Conservation (phyloP, 1,140 invertebrate species). For the Drosophila funebris region DNA sequence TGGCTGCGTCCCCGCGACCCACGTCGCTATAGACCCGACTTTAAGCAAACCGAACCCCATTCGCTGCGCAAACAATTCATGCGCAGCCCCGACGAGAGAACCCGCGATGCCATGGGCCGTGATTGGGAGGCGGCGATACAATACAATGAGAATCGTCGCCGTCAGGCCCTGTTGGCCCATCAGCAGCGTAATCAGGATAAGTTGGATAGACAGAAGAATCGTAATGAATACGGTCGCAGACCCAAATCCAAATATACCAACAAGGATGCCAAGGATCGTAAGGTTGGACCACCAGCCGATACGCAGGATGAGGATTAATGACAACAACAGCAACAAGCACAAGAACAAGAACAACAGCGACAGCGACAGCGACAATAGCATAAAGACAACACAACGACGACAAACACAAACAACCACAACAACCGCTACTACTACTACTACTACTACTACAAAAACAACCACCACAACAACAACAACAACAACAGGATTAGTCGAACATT, state of each 20-base stretch:
- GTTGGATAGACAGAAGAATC: not conserved
- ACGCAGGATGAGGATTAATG: not conserved
- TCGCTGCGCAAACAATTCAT: constrained; percentile 52
- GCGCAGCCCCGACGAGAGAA: constrained; percentile 62
- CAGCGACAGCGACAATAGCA: not conserved
- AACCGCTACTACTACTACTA: too few relatives aligned
- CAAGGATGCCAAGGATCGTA: not conserved
- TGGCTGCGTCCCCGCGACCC: constrained; percentile 51
- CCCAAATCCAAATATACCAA: not conserved
- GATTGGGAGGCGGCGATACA: constrained; percentile 50
- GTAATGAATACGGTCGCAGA: not conserved
- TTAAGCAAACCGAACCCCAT: constrained; percentile 41
- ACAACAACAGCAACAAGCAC: not conserved
- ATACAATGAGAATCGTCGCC: not conserved
- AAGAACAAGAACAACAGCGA: not conserved
- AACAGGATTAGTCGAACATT: too few relatives aligned
- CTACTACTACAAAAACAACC: too few relatives aligned
- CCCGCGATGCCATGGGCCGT: constrained; percentile 37
- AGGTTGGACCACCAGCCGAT: not conserved
- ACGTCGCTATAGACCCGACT: constrained; percentile 45
- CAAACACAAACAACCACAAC: too few relatives aligned
- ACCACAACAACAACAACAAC: not conserved
- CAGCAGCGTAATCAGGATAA: not conserved
- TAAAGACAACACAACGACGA: not conserved
- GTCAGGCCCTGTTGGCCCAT: not conserved